Base-by-base conservation (phyloP, 2,113 vertebrate genomes). In the Poeciliopsis turrubarensis region DNA sequence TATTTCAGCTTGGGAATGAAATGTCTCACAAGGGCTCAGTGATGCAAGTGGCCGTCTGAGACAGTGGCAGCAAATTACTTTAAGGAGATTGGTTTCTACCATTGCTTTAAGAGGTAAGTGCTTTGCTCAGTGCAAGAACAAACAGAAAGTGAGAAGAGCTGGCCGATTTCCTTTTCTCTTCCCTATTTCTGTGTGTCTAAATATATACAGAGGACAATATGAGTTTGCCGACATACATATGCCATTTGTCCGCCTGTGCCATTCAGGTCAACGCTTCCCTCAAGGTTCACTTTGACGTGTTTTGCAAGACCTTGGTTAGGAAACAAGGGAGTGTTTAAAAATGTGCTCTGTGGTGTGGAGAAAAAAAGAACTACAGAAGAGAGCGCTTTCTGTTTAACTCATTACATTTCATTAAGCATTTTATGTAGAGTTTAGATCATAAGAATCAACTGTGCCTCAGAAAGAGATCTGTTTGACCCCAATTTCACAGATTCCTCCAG, bases 81-180 rank as follows among this genome's bases (percentile, higher is more conserved):
- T 81, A 90, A 86, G 78, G 73, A 89, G 80, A 92, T 91, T 88
- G 81, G 89, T 85, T 92, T 71, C 86, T 81, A 80, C 74, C 74
- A 71, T 78, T 80, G 74, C 83, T 82, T 78, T 80, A 70, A 12
- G 47, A 83, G 73, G 66, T 65, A 68, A 74, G 75, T 66, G 65
- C 64, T 84, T 85, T 79, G n/a, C 77, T 88, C 41, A n/a, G 75
- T 70, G 77, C 80, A 77, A 86, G 76, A 71, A 80, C 86, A 81
- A 87, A 91, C 80, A 88, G 75, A 75, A 60, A 62, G 39, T n/a
- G 54, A 34, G 31, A 72, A 64, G 62, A 61, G 77, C 31, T 25
- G 25, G 61, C 70, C 47, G 64, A 29, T 34, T 41, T 9, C 73
- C 65, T 70, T 60, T 60, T n/a, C 14, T 67, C 27, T 54, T 32